phyloP scores from a whole-genome alignment of 2,113 vertebrate genomes.

The Oceanodroma tethys region DNA sequence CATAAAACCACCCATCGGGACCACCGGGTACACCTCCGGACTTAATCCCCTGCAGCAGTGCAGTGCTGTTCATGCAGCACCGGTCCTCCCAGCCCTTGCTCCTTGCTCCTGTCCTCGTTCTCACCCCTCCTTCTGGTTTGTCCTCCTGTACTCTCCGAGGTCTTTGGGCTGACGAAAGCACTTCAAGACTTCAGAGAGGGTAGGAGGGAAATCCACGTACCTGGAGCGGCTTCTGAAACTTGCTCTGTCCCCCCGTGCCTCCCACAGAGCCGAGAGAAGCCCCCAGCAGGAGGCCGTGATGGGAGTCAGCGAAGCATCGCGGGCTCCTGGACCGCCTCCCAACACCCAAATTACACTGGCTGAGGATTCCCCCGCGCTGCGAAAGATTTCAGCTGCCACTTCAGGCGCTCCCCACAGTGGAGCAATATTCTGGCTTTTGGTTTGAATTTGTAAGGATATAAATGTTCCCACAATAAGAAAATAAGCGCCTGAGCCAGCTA shows the following conservation, averaged over 20 bases:
- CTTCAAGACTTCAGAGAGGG: background rate
- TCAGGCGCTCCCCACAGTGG: background rate
- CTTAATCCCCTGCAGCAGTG: background rate
- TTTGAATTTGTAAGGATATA: background rate
- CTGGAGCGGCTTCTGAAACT: background rate
- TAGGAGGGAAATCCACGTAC: background rate
- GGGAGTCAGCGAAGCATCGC: background rate
- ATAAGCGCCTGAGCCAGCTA: background rate
- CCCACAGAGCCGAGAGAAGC: accelerated
- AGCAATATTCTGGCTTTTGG: background rate
- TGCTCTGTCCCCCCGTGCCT: accelerated
- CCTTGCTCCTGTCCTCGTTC: background rate
- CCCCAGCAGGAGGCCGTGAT: background rate
- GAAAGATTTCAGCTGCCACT: background rate
- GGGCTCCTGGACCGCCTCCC: background rate
- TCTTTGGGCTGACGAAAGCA: background rate
- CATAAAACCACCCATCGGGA: background rate
- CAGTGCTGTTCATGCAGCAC: background rate
- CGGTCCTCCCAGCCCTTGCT: background rate
- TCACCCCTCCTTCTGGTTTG: background rate
- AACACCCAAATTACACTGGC: background rate
- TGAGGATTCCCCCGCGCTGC: background rate
- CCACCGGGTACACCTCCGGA: background rate
- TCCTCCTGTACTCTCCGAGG: background rate
- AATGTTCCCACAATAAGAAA: background rate